Conservation (phyloP, 2,113 vertebrate species). For the Fulica atra region DNA sequence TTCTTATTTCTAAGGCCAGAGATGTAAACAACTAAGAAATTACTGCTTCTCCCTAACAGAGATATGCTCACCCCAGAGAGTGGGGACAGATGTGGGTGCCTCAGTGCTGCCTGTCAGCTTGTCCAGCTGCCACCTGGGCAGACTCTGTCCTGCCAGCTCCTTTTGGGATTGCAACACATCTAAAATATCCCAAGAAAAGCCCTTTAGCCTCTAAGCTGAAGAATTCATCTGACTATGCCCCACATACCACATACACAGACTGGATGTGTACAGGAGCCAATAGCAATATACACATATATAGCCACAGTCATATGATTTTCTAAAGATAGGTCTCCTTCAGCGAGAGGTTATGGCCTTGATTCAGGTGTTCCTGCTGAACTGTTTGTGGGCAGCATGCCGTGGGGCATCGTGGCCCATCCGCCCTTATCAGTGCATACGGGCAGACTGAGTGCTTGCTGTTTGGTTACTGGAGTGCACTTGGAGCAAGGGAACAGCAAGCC, state of each 20-base stretch:
- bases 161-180: not conserved
- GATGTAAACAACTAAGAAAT: not conserved
- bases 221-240: not conserved
- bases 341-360: not conserved
- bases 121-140: not conserved
- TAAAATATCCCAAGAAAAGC: not conserved
- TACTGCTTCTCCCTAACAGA: not conserved
- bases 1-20: not conserved
- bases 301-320: not conserved
- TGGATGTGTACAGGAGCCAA: not conserved
- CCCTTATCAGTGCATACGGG: not conserved
- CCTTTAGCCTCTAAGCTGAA: not conserved
- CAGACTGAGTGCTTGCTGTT: not conserved
- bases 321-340: conserved; percentile 41
- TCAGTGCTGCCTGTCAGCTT: not conserved
- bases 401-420: not conserved
- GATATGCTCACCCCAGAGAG: not conserved
- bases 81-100: rapidly evolving
- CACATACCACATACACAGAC: not conserved
- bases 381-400: not conserved
- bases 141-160: not conserved
- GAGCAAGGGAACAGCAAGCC: not conserved
- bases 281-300: not conserved
- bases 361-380: not conserved
- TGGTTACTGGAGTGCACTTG: not conserved